Conservation (phyloP, 2,797 vertebrate genomes). For the Phylloscopus collybita region DNA sequence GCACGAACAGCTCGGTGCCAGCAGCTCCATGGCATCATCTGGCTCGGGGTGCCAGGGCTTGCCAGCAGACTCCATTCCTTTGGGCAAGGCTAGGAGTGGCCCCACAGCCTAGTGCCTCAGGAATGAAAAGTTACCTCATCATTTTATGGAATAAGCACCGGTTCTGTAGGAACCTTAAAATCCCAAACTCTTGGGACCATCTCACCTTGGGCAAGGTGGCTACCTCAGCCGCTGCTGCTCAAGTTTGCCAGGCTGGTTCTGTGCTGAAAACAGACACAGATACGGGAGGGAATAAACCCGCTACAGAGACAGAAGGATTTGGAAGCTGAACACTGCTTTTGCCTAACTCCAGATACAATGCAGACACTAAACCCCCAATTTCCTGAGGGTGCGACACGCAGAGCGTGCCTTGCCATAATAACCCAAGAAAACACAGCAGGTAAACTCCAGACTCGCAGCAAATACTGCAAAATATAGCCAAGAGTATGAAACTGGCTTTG, state of each 20-base stretch:
- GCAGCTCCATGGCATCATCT: neutral
- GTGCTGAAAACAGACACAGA: constrained; percentile 4
- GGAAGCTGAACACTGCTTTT: neutral
- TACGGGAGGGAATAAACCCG: neutral
- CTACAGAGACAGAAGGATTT: neutral
- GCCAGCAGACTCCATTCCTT: neutral
- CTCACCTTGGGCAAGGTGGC: constrained; percentile 73
- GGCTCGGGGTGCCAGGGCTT: neutral
- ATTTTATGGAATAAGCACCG: constrained; percentile 14
- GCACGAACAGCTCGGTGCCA: neutral
- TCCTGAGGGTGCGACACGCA: neutral
- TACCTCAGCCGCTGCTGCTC: constrained; percentile 61
- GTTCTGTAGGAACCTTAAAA: constrained; percentile 28
- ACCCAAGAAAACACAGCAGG: neutral
- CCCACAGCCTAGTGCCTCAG: neutral
- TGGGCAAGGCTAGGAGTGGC: neutral
- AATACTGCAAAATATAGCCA: neutral
- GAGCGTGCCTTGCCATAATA: neutral
- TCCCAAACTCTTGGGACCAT: neutral
- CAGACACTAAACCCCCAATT: neutral
- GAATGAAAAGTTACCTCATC: neutral
- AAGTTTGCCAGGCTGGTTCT: constrained; percentile 64
- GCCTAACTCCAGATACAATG: neutral
- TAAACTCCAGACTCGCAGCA: neutral
- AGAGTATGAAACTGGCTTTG: neutral